Percentiles rank a stretch among this genome's conserved stretches.
phyloP scores from a whole-genome alignment of 2,797 vertebrate species.

The Periparus ater region DNA sequence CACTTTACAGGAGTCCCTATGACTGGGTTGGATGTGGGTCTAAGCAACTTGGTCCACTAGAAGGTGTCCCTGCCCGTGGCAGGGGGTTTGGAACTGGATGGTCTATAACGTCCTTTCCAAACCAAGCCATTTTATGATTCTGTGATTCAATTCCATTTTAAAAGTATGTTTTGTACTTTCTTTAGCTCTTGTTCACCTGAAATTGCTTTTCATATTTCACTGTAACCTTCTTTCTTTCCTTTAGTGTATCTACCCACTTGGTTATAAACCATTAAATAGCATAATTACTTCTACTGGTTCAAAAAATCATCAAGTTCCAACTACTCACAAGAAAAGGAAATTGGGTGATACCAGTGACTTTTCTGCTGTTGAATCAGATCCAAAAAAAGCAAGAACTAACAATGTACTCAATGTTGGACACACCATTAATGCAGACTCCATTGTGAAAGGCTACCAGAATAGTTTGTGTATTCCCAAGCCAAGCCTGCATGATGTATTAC shows the following conservation, averaged over 20 bases:
- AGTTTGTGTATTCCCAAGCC: background rate
- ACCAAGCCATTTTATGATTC: background rate
- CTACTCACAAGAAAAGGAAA: conserved; percentile 70
- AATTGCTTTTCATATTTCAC: conserved; percentile 20
- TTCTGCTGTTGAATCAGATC: conserved; percentile 22
- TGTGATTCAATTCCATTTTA: background rate
- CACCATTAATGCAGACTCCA: background rate
- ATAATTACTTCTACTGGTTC: conserved; percentile 78
- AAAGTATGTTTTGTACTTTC: background rate
- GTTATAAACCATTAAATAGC: conserved; percentile 84
- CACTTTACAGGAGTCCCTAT: background rate
- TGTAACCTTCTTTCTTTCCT: conserved; percentile 38
- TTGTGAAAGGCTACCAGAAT: background rate
- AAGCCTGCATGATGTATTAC: background rate
- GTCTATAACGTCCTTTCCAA: background rate
- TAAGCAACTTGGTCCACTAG: background rate
- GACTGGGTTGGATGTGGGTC: background rate
- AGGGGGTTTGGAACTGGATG: background rate
- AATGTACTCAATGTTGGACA: background rate
- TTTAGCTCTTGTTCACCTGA: background rate
- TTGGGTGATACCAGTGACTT: conserved; percentile 8
- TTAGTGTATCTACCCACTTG: conserved; percentile 96
- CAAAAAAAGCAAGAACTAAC: conserved; percentile 61
- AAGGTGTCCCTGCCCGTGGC: background rate
- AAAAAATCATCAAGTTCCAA: conserved; percentile 47